Conservation (phyloP, 2,113 vertebrate species). For the Aepyceros melampus region DNA sequence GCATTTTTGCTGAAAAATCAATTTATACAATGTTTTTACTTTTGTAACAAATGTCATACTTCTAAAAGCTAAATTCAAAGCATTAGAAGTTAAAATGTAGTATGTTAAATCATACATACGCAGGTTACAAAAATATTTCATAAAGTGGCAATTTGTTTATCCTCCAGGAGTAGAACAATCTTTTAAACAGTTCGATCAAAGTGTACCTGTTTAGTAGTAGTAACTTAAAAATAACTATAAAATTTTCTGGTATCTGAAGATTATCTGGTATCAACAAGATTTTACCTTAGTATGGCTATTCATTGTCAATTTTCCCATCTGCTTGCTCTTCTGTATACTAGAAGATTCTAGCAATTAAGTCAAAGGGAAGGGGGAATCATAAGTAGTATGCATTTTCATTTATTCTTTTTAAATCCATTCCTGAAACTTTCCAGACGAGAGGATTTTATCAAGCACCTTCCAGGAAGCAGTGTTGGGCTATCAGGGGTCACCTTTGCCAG, state of each 20-base stretch:
- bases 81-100: neutral
- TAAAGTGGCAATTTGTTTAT: neutral
- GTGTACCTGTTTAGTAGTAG: neutral
- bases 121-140: neutral
- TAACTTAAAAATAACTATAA: neutral
- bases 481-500: neutral
- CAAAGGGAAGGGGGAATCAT: neutral
- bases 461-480: neutral
- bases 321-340: neutral
- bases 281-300: neutral
- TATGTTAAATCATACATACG: neutral
- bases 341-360: neutral
- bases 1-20: slow-evolving; percentile 20
- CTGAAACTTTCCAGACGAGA: neutral
- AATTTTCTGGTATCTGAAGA: neutral
- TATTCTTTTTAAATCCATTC: neutral
- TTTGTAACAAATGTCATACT: neutral
- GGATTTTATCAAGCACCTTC: neutral
- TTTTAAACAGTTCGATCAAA: neutral
- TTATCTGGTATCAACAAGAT: neutral
- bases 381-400: neutral
- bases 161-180: neutral
- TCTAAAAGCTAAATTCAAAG: neutral
- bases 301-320: neutral
- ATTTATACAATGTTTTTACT: slow-evolving; percentile 1